Evolutionary conservation across 2,113 vertebrate genomes (phyloP).

Genomic region (Megaceryle maxima): DNA sequence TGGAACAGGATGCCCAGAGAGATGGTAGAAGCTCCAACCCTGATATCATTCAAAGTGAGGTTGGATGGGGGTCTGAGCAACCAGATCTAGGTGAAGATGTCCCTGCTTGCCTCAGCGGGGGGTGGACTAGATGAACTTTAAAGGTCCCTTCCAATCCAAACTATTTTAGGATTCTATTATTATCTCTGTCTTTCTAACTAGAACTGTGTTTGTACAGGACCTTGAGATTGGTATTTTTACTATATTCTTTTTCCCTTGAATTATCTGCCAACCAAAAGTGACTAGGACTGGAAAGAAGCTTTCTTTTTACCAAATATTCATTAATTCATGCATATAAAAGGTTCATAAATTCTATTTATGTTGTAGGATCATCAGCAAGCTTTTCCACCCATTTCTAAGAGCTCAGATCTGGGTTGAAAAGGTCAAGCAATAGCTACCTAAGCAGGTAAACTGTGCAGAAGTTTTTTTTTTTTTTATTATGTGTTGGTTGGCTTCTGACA

Average conservation of each 20-base stretch:
- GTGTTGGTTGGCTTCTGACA: background rate
- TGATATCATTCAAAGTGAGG: background rate
- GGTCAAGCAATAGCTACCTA: background rate
- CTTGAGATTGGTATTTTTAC: background rate
- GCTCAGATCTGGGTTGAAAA: background rate
- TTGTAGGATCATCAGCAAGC: background rate
- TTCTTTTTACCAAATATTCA: slow-evolving; percentile 11
- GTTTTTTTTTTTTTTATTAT: rapidly evolving
- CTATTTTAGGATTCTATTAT: background rate
- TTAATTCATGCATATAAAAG: slow-evolving; percentile 36
- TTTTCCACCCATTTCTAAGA: background rate
- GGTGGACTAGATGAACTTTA: background rate
- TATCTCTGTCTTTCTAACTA: background rate
- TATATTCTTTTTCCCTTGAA: background rate
- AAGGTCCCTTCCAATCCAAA: background rate
- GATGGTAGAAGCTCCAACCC: background rate
- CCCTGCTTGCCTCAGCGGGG: background rate
- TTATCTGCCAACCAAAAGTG: background rate
- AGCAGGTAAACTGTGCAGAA: background rate
- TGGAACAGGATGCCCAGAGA: background rate
- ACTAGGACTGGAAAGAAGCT: background rate
- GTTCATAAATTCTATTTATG: background rate
- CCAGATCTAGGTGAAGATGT: background rate
- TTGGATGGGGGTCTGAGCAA: background rate
- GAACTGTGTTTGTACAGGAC: background rate